Percentiles rank a stretch among this genome's conserved stretches.
phyloP scores from a whole-genome alignment of 1,140 invertebrate species.

The Leptonema lineaticorne region DNA sequence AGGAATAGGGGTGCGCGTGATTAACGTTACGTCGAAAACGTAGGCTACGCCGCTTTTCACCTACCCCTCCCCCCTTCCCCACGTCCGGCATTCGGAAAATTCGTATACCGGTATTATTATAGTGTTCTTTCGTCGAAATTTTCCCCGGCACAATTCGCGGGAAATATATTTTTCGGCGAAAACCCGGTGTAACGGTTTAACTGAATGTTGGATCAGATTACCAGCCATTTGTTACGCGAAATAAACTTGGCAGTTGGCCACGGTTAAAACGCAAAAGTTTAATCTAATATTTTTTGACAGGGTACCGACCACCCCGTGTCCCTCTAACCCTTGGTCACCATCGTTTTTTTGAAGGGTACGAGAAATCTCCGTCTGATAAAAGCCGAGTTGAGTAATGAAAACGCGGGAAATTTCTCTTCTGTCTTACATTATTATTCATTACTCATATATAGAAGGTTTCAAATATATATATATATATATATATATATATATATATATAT shows the following conservation, averaged over 20 bases:
- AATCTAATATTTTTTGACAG: constrained; percentile 13
- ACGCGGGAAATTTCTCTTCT: neutral
- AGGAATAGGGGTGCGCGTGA: too few species aligned
- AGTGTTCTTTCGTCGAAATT: too few species aligned
- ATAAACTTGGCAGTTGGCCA: neutral
- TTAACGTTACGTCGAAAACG: too few species aligned
- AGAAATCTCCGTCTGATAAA: constrained; percentile 10
- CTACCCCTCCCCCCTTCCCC: too few species aligned
- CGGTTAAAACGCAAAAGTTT: constrained; percentile 7
- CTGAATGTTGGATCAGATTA: constrained; percentile 19
- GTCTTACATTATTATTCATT: neutral
- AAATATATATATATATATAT: too few species aligned
- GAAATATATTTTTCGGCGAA: neutral
- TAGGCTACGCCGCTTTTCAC: too few species aligned
- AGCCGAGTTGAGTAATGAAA: constrained; percentile 5
- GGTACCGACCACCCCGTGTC: neutral
- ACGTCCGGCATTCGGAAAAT: too few species aligned
- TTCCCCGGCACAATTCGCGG: neutral
- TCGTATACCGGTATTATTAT: too few species aligned
- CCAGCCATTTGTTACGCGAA: neutral
- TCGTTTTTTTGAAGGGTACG: too few species aligned
- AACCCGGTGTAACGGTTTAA: constrained; percentile 8
- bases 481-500: too few species aligned
- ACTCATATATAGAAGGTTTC: too few species aligned
- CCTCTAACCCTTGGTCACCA: too few species aligned